Base-by-base conservation (phyloP, 92 coral and sea anemone species). In the Actinostola sp. region DNA sequence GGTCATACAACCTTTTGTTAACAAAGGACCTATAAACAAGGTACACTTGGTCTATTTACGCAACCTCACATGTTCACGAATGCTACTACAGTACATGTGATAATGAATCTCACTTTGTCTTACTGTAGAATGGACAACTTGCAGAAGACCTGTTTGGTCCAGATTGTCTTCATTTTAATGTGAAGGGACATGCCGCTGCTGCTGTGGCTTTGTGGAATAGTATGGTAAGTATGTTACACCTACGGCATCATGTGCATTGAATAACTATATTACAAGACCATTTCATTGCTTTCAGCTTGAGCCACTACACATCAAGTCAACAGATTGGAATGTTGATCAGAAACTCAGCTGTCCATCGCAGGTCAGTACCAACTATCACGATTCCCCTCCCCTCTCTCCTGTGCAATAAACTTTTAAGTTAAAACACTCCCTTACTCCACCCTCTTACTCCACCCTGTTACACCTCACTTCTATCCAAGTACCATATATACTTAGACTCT, bases 141-240 rank as follows among this genome's bases (percentile, higher is more conserved):
- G 90, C 61, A 52, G 58, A 63, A 54, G 83, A 78, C 17, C 28
- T 82, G 51, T 91, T 91, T 66, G 93, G 93, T 21, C 78, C 82
- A 77, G 98, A 93, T 46, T 93, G 98, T 59, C 78, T 90, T 35
- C 98, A 93, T 66, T 85, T 93, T 36, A 82, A 96, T n/a, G 79
- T 76, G 25, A 75, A 67, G 25, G 98, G 98, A 43, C 96, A 93
- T 42, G 90, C 88, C 8, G 85, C 93, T 24, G 98, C 98, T 32
- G 98, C 97, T 3, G 41, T 79, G 10, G 89, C 97, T 16, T 68
- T 93, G 36, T 93, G 98, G 98, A 93, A 86, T 21, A 93, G 89
- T 58, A 93, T 93, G 98, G 98, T 93, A 59, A 25, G 81, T 33
- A 60, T 9, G 35, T 3, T 5, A 32, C 20, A 63, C 26, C n/a